phyloP scores from a whole-genome alignment of 1,140 invertebrate genomes.

The Telenomus remus region DNA sequence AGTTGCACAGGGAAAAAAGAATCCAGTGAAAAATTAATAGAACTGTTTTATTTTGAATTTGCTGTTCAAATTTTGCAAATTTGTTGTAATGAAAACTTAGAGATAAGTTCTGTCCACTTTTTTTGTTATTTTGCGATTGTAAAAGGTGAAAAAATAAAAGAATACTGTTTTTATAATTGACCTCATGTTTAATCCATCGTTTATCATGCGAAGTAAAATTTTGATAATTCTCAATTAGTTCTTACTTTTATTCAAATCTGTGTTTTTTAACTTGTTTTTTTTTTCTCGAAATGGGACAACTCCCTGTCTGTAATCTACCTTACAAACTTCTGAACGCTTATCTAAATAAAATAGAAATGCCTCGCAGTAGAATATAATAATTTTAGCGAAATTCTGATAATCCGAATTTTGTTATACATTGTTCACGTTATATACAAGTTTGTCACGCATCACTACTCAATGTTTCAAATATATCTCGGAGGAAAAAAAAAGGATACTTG shows the following conservation, averaged over 20 bases:
- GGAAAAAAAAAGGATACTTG: not conserved
- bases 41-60: no score
- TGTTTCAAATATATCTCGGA: not conserved
- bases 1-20: not conserved
- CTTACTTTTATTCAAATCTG: not conserved
- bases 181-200: not conserved
- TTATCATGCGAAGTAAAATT: conserved; percentile 1
- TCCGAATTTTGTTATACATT: conserved; percentile 5
- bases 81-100: not conserved
- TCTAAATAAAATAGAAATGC: conserved; percentile 7
- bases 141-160: not conserved
- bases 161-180: not conserved
- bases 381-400: conserved; percentile 3
- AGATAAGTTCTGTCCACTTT: no score
- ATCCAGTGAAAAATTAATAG: no score
- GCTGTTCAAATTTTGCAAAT: no score
- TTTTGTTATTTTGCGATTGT: not conserved
- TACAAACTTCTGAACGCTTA: conserved; percentile 6
- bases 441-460: not conserved
- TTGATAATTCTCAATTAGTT: not conserved
- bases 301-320: conserved; percentile 2
- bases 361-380: conserved; percentile 10
- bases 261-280: not conserved
- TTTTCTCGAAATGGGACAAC: not conserved
- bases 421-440: not conserved